A percentile compares a stretch with the other conserved stretches of the same genome.
These are phyloP conservation scores for Apaloderma vittatum DNA, from an alignment of 2,113 vertebrate genomes.

Conservation along the genomic window DNA sequence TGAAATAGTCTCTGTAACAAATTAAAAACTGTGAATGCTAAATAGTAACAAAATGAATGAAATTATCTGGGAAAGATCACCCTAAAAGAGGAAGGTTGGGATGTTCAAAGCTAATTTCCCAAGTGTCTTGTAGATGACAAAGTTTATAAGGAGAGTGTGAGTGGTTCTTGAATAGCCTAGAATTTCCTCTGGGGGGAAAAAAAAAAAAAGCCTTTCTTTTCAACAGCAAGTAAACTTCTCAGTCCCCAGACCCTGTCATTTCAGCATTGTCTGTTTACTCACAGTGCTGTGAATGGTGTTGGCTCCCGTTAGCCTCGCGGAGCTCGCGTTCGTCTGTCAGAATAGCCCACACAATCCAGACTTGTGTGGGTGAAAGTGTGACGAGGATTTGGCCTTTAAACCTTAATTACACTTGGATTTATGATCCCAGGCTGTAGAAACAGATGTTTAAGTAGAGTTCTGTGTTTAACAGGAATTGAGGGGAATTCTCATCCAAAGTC, in stretches of 20 bases:
- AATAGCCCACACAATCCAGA: background rate
- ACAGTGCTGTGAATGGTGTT: background rate
- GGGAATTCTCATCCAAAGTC: background rate
- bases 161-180: background rate
- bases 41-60: background rate
- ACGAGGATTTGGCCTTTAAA: background rate
- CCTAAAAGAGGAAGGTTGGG: background rate
- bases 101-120: background rate
- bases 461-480: background rate
- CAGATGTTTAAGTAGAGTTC: background rate
- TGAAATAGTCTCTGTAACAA: background rate
- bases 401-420: background rate
- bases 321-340: rapidly evolving
- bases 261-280: background rate
- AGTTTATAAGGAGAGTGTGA: background rate
- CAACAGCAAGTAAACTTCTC: background rate
- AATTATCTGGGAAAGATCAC: background rate
- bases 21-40: background rate
- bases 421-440: background rate
- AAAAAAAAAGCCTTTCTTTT: background rate
- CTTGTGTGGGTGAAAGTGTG: background rate
- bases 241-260: background rate
- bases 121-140: background rate
- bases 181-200: background rate
- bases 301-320: rapidly evolving